phyloP scores from a whole-genome alignment of 2,113 vertebrate species.

The Axis porcinus region DNA sequence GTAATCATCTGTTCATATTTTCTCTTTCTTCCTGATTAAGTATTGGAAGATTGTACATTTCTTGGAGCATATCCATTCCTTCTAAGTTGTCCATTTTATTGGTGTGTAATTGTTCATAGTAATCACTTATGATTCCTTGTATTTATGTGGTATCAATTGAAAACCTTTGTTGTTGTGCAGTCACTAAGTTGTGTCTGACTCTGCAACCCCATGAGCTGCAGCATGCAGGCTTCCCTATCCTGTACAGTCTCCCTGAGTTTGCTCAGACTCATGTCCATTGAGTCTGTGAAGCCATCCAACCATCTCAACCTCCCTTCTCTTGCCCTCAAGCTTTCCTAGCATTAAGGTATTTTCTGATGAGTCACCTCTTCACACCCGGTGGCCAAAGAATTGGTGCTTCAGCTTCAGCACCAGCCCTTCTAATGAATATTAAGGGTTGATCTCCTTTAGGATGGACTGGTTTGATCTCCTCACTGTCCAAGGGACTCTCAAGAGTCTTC shows the following conservation, averaged over 20 bases:
- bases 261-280: not conserved
- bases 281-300: not conserved
- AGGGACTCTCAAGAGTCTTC: not conserved
- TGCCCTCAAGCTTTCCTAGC: not conserved
- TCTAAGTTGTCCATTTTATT: not conserved
- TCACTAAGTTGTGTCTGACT: not conserved
- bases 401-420: not conserved
- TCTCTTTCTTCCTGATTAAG: not conserved
- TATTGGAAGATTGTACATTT: not conserved
- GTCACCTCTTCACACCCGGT: not conserved
- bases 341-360: not conserved
- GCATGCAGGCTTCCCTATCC: not conserved
- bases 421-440: not conserved
- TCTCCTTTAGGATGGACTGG: not conserved
- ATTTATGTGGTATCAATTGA: not conserved
- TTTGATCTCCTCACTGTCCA: not conserved
- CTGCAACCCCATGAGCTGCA: not conserved
- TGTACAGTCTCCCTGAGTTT: not conserved
- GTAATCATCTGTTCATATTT: not conserved
- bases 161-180: not conserved
- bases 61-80: not conserved
- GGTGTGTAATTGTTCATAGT: not conserved
- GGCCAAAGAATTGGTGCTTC: not conserved
- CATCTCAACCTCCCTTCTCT: not conserved
- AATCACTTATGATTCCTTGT: not conserved